Conservation (phyloP, 1,140 invertebrate species). For the Cyrtorhinus lividipennis region DNA sequence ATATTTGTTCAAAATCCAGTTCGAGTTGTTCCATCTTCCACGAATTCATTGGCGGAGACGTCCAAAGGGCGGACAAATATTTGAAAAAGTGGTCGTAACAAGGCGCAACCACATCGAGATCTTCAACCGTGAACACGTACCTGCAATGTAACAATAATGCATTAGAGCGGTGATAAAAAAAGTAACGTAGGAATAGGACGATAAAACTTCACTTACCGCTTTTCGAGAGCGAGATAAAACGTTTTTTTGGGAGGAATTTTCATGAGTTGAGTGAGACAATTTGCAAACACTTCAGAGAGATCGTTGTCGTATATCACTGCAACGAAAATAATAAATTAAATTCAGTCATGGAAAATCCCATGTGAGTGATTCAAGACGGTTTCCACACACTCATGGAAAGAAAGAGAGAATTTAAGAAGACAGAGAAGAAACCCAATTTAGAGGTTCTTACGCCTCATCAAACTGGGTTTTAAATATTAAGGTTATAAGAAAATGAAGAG, state of each 20-base stretch:
- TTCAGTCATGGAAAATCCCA: too few species aligned
- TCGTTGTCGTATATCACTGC: conserved; percentile 74
- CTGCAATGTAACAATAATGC: conserved; percentile 26
- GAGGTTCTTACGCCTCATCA: too few species aligned
- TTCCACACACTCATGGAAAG: too few species aligned
- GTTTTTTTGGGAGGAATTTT: conserved; percentile 39
- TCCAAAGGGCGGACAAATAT: conserved; percentile 36
- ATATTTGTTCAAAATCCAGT: conserved; percentile 65
- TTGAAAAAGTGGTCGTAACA: conserved; percentile 69
- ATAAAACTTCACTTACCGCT: conserved; percentile 45
- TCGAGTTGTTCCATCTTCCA: conserved; percentile 47
- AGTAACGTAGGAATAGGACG: neutral
- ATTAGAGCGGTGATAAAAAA: neutral
- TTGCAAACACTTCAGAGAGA: conserved; percentile 66
- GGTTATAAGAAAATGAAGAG: too few species aligned
- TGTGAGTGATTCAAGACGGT: too few species aligned
- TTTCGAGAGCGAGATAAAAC: conserved; percentile 68
- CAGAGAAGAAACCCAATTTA: too few species aligned
- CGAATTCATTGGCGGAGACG: conserved; percentile 31
- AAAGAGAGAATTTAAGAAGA: too few species aligned
- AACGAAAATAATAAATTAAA: conserved; percentile 33
- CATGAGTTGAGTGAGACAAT: conserved; percentile 53
- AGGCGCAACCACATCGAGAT: conserved; percentile 63
- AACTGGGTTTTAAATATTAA: too few species aligned
- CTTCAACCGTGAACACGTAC: conserved; percentile 65